phyloP scores from a whole-genome alignment of 2,888 invertebrate species.

The Tipula confusa region DNA sequence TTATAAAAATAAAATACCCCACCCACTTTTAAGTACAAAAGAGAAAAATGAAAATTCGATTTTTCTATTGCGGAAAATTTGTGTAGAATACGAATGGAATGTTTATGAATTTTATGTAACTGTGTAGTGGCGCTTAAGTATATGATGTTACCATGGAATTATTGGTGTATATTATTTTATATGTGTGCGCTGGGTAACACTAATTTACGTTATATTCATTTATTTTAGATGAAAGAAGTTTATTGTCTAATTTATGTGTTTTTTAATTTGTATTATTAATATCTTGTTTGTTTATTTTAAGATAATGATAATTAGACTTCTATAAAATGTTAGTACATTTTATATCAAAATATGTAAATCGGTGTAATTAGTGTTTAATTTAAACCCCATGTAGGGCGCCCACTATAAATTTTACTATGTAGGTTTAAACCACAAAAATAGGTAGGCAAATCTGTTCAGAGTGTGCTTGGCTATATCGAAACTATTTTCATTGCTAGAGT shows the following conservation, averaged over 20 bases:
- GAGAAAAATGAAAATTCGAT: background rate
- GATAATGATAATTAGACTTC: background rate
- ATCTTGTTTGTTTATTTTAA: background rate
- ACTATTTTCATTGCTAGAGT: too few relatives aligned
- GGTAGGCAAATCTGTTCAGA: too few relatives aligned
- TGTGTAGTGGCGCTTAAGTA: background rate
- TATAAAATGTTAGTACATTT: background rate
- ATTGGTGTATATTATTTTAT: background rate
- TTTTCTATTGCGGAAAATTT: background rate
- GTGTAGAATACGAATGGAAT: background rate
- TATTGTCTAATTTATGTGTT: background rate
- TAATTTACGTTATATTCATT: background rate
- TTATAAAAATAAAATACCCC: background rate
- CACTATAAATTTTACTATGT: background rate
- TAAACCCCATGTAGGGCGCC: background rate
- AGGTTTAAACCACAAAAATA: too few relatives aligned
- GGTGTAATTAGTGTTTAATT: background rate
- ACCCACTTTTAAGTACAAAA: background rate
- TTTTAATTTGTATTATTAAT: background rate
- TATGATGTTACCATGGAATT: background rate
- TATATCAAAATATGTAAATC: background rate
- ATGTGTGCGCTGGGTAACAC: background rate
- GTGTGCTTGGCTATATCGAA: too few relatives aligned
- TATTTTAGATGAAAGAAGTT: background rate
- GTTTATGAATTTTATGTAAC: too few relatives aligned